Evolutionary conservation across 2,113 vertebrate species (phyloP).

Genomic region (Elgaria multicarinata): DNA sequence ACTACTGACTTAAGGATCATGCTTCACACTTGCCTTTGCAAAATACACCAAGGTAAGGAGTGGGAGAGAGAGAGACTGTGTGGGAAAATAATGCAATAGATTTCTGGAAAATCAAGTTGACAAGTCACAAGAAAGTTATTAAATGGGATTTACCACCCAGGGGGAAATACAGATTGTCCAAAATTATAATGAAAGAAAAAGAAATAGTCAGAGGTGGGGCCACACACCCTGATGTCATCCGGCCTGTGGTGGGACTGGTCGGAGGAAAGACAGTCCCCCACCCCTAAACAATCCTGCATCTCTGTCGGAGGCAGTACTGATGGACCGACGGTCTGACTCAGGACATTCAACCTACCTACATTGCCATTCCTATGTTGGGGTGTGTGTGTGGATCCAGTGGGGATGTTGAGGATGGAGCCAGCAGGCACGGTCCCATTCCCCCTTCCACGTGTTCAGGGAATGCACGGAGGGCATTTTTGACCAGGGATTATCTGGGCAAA

Average conservation of each 20-base stretch:
- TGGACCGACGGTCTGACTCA: neutral
- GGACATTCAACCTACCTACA: neutral
- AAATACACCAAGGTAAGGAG: neutral
- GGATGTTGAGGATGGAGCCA: neutral
- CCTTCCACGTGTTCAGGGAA: neutral
- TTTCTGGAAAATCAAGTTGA: neutral
- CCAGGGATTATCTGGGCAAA: neutral
- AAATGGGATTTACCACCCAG: neutral
- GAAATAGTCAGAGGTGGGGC: too few relatives aligned
- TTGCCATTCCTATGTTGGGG: too few relatives aligned
- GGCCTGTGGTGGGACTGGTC: too few relatives aligned
- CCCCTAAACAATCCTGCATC: too few relatives aligned
- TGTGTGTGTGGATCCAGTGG: neutral
- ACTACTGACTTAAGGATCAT: too few relatives aligned
- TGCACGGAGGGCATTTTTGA: neutral
- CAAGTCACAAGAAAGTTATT: neutral
- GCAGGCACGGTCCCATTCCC: too few relatives aligned
- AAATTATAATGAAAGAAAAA: neutral
- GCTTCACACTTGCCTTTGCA: neutral
- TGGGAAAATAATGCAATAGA: neutral
- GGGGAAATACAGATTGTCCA: neutral
- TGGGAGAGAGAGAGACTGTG: neutral
- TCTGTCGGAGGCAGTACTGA: neutral
- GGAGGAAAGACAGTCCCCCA: too few relatives aligned
- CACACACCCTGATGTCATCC: too few relatives aligned